These are phyloP conservation scores for Chalcosyrphus nemorum DNA, from an alignment of 2,888 invertebrate genomes.

Conservation along the genomic window DNA sequence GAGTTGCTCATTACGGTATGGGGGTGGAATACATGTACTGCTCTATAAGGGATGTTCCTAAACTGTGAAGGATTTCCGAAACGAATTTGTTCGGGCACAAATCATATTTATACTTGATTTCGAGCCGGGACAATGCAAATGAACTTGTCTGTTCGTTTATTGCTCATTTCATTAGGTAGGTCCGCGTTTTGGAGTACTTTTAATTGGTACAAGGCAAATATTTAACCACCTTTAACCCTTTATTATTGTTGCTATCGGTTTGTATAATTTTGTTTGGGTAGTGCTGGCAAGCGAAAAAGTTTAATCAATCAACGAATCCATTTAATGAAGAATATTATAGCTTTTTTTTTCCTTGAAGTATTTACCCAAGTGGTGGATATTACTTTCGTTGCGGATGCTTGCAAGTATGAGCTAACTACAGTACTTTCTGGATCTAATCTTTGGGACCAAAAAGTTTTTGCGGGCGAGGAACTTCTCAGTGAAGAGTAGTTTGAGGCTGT, in stretches of 20 bases:
- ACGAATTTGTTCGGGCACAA: constrained; percentile 5
- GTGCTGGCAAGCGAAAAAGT: constrained; percentile 15
- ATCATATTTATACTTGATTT: constrained; percentile 37
- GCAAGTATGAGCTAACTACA: too few relatives aligned
- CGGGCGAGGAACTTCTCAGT: too few relatives aligned
- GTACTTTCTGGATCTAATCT: too few relatives aligned
- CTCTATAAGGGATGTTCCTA: constrained; percentile 45
- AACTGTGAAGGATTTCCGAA: constrained; percentile 25
- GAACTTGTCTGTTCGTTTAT: constrained; percentile 8
- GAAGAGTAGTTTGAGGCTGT: too few relatives aligned
- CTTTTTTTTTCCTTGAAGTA: not conserved
- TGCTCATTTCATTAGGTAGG: constrained; percentile 36
- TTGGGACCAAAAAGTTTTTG: too few relatives aligned
- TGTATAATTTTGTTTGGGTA: constrained; percentile 30
- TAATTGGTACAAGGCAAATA: constrained; percentile 78
- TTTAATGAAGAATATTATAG: not conserved
- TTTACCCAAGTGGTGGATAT: too few relatives aligned
- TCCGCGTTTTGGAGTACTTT: constrained; percentile 72
- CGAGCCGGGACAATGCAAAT: constrained; percentile 19
- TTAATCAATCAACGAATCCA: constrained; percentile 5
- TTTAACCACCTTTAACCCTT: constrained; percentile 79
- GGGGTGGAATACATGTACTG: constrained; percentile 11
- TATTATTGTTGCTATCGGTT: constrained; percentile 38
- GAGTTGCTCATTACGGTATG: constrained; percentile 39
- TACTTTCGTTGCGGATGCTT: too few relatives aligned